Evolutionary conservation across 2,888 invertebrate species (phyloP).

Genomic region (Blastobasis lacticolella): DNA sequence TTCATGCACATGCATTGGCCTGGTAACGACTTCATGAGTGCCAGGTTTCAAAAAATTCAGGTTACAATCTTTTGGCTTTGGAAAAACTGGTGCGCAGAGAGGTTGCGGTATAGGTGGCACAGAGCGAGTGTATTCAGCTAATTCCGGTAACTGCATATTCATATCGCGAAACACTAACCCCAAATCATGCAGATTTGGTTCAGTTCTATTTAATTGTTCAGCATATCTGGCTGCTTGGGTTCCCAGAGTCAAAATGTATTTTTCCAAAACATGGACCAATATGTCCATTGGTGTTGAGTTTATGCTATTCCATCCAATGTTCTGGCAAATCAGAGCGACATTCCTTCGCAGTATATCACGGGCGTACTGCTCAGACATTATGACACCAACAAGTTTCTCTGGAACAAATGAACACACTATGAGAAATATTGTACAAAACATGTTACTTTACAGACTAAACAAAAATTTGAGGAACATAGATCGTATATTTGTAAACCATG

Average conservation of each 20-base stretch:
- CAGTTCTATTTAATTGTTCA: conserved; percentile 89
- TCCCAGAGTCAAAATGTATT: conserved; percentile 85
- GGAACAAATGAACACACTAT: conserved; percentile 56
- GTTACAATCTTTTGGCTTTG: conserved; percentile 84
- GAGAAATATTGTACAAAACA: too few species aligned
- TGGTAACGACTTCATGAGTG: conserved; percentile 91
- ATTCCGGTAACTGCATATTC: conserved; percentile 85
- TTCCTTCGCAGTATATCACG: conserved; percentile 85
- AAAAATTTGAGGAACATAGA: conserved; percentile 31
- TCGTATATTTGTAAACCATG: conserved; percentile 34
- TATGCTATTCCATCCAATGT: conserved; percentile 94
- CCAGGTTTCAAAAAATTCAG: conserved; percentile 93
- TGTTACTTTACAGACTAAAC: conserved; percentile 26
- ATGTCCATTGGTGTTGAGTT: conserved; percentile 91
- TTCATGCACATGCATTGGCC: conserved; percentile 93
- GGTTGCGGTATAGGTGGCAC: conserved; percentile 86
- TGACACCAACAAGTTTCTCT: conserved; percentile 74
- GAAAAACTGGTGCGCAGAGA: conserved; percentile 82
- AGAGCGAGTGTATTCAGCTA: conserved; percentile 89
- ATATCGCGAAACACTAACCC: conserved; percentile 89
- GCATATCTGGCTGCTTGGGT: conserved; percentile 86
- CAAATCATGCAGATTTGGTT: conserved; percentile 90
- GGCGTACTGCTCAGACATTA: conserved; percentile 80
- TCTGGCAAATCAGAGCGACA: conserved; percentile 94
- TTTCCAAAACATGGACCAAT: conserved; percentile 88